A percentile compares a stretch with the other conserved stretches of the same genome.
Conservation (phyloP, 2,797 vertebrate species). For the Poeciliopsis infans region DNA sequence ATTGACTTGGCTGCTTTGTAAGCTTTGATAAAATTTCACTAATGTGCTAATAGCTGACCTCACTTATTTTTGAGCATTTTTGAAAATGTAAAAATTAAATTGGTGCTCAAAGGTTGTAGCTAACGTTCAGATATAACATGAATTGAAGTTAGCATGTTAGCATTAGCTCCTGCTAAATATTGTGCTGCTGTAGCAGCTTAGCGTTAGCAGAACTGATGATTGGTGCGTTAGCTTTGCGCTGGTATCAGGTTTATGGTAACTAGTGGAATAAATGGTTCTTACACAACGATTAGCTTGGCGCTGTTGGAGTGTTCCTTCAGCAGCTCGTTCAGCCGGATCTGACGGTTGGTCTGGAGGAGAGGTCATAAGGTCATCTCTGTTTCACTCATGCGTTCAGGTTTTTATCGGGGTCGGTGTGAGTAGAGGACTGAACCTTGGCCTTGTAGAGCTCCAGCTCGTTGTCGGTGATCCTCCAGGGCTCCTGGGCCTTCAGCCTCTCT, state of each 20-base stretch:
- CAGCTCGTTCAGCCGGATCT: conserved; percentile 95
- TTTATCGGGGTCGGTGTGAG: not conserved
- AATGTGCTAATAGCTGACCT: too few species aligned
- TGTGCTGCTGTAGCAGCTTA: too few species aligned
- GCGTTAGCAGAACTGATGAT: too few species aligned
- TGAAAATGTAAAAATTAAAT: too few species aligned
- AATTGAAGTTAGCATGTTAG: too few species aligned
- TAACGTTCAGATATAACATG: too few species aligned
- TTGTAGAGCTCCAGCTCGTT: conserved; percentile 96
- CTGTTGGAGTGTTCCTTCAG: conserved; percentile 92
- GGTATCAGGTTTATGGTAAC: not conserved
- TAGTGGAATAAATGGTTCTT: conserved; percentile 63
- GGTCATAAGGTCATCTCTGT: not conserved
- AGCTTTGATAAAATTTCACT: too few species aligned
- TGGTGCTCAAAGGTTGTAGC: too few species aligned
- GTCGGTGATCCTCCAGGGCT: conserved; percentile 98
- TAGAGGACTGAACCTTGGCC: conserved; percentile 84
- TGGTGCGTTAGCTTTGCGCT: too few species aligned
- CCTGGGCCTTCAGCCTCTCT: conserved; percentile 93
- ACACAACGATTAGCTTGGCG: conserved; percentile 98
- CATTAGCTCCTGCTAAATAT: too few species aligned
- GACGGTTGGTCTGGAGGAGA: conserved; percentile 88
- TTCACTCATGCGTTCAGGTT: fast-evolving
- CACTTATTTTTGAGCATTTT: too few species aligned
- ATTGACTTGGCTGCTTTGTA: too few species aligned